Evolutionary conservation across 2,113 vertebrate genomes (phyloP).

Genomic region (Bucco capensis): DNA sequence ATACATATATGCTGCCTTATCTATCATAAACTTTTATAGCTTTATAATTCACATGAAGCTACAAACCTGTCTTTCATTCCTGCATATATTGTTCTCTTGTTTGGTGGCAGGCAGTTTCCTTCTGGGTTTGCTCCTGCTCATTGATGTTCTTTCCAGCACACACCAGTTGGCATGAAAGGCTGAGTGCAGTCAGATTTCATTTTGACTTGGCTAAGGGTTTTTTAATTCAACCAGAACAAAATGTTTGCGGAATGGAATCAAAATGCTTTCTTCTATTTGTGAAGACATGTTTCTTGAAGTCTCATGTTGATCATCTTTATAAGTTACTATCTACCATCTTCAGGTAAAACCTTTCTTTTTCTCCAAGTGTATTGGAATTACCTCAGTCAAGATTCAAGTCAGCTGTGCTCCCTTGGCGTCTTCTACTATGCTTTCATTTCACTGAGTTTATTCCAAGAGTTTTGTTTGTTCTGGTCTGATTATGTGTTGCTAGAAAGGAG

Average conservation of each 20-base stretch:
- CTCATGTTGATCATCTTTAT: not conserved
- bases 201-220: not conserved
- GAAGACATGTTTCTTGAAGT: not conserved
- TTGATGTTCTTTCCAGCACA: not conserved
- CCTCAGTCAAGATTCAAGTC: not conserved
- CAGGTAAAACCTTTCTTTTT: not conserved
- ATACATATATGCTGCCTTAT: not conserved
- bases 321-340: not conserved
- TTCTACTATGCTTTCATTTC: not conserved
- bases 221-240: not conserved
- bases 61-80: not conserved
- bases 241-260: not conserved
- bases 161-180: not conserved
- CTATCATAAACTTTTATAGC: not conserved
- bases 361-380: not conserved
- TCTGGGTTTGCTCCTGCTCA: not conserved
- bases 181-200: not conserved
- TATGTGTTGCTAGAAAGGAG: slow-evolving; percentile 8
- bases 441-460: not conserved
- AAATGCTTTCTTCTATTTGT: not conserved
- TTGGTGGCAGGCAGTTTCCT: not conserved
- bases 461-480: slow-evolving; percentile 29
- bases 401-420: not conserved
- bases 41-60: not conserved
- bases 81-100: not conserved